Percentiles rank a stretch among this genome's conserved stretches.
phyloP scores from a whole-genome alignment of 2,113 vertebrate genomes.

The Silurus glanis region DNA sequence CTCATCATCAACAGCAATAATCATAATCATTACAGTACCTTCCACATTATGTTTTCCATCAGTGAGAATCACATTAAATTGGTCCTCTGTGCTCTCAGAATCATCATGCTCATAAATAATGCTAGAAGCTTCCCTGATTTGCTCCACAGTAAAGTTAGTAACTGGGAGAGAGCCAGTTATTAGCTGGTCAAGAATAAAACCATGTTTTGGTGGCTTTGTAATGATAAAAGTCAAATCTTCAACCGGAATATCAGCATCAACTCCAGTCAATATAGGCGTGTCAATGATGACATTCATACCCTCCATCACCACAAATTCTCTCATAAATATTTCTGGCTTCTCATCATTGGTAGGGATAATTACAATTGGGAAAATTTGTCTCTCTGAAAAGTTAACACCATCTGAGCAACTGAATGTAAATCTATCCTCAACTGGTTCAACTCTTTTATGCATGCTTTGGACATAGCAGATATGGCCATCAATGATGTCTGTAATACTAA shows the following conservation, averaged over 20 bases:
- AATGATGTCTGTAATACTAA: slow-evolving; percentile 83
- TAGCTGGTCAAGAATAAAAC: slow-evolving; percentile 84
- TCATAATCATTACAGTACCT: slow-evolving; percentile 77
- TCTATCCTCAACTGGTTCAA: slow-evolving; percentile 88
- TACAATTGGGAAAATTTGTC: slow-evolving; percentile 81
- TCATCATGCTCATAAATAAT: slow-evolving; percentile 95
- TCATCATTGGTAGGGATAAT: slow-evolving; percentile 89
- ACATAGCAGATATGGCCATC: slow-evolving; percentile 85
- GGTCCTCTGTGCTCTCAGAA: slow-evolving; percentile 88
- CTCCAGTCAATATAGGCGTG: slow-evolving; percentile 82
- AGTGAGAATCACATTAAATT: slow-evolving; percentile 83
- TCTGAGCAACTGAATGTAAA: slow-evolving; percentile 92
- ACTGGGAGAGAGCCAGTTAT: slow-evolving; percentile 80
- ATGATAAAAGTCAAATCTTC: slow-evolving; percentile 82
- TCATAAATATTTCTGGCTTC: slow-evolving; percentile 83
- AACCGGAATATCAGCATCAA: slow-evolving; percentile 81
- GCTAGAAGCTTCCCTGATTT: slow-evolving; percentile 86
- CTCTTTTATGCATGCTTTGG: slow-evolving; percentile 88
- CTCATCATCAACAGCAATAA: slow-evolving; percentile 89
- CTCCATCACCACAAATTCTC: slow-evolving; percentile 92
- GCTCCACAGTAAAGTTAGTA: slow-evolving; percentile 84
- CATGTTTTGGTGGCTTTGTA: slow-evolving; percentile 80
- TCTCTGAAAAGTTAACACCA: slow-evolving; percentile 88
- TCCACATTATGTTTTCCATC: slow-evolving; percentile 82
- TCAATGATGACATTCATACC: slow-evolving; percentile 91